Conservation (phyloP, 2,113 vertebrate genomes). For the Felis chaus region DNA sequence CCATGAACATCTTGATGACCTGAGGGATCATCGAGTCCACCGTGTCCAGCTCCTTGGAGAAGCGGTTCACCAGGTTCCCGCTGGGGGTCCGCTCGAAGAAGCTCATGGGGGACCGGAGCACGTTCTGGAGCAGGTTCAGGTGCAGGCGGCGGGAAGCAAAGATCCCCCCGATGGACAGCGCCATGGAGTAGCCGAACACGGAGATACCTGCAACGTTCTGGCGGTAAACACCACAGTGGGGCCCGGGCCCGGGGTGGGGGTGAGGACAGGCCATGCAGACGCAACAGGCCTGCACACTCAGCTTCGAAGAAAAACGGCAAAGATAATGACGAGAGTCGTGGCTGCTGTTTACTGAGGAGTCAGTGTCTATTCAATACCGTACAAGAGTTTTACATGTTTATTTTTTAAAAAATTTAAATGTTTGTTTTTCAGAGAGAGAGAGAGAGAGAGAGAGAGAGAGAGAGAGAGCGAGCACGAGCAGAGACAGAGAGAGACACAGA, state of each 20-base stretch:
- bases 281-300: background rate
- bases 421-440: too few species aligned
- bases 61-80: slow-evolving; percentile 97
- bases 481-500: too few species aligned
- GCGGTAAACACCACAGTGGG: accelerated
- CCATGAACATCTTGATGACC: slow-evolving; percentile 98
- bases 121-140: slow-evolving; percentile 89
- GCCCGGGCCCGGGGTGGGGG: accelerated
- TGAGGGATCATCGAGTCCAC: slow-evolving; percentile 94
- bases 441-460: too few species aligned
- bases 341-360: background rate
- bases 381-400: too few species aligned
- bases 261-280: accelerated
- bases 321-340: background rate
- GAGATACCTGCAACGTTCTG: slow-evolving; percentile 85
- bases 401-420: too few species aligned
- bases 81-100: slow-evolving; percentile 98
- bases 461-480: too few species aligned
- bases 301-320: too few species aligned
- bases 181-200: slow-evolving; percentile 93
- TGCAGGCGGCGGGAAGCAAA: slow-evolving; percentile 93
- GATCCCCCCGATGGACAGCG: slow-evolving; percentile 94
- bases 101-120: slow-evolving; percentile 94
- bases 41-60: slow-evolving; percentile 96
- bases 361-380: accelerated